Conservation (phyloP, 2,113 vertebrate genomes). For the Phylloscopus whistleri region DNA sequence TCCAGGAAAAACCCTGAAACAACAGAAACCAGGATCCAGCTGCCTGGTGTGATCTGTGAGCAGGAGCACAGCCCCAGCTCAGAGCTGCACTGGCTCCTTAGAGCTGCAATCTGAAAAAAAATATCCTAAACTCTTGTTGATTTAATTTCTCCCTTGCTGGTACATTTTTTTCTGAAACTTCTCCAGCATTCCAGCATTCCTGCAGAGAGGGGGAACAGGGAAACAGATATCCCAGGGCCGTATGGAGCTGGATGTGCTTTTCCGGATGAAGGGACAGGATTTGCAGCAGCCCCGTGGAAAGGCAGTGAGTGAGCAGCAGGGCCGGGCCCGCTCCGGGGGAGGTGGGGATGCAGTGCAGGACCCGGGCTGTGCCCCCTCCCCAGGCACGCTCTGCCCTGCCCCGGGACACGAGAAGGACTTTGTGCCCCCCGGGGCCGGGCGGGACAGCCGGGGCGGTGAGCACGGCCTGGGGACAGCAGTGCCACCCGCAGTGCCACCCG, state of each 20-base stretch:
- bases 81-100: not conserved
- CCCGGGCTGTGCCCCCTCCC: rapidly evolving
- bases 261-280: rapidly evolving
- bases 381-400: not conserved
- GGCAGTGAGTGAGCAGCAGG: rapidly evolving
- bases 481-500: rapidly evolving
- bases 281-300: rapidly evolving
- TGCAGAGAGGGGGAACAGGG: not conserved
- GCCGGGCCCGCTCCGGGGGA: not conserved
- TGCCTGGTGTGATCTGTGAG: not conserved
- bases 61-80: not conserved
- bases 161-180: not conserved
- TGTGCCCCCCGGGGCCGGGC: rapidly evolving
- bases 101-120: not conserved
- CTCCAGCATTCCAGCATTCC: not conserved
- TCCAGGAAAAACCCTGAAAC: not conserved
- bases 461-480: rapidly evolving
- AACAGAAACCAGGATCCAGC: not conserved
- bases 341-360: not conserved
- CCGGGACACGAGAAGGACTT: not conserved
- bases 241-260: not conserved
- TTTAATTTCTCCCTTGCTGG: not conserved
- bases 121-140: not conserved
- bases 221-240: not conserved
- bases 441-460: rapidly evolving